Conservation (phyloP, 2,888 invertebrate genomes). For the Cephonodes hylas region DNA sequence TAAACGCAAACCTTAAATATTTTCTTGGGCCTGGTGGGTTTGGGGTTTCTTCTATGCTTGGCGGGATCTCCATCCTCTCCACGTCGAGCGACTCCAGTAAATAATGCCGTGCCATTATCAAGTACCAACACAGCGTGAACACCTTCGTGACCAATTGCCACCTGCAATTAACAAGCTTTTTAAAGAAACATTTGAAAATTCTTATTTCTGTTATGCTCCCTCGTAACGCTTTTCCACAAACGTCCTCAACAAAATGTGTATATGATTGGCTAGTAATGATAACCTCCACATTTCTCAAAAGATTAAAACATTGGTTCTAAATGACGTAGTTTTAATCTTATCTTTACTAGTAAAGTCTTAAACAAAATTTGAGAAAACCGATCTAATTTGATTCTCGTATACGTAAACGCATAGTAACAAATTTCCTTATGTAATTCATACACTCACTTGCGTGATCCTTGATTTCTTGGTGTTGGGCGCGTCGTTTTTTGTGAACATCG, state of each 20-base stretch:
- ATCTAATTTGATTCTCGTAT: no score
- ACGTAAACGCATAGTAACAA: no score
- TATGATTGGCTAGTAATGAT: no score
- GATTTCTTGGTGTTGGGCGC: constrained; percentile 57
- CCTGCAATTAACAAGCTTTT: constrained; percentile 56
- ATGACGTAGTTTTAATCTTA: no score
- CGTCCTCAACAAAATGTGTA: no score
- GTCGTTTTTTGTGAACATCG: constrained; percentile 62
- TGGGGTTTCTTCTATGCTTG: constrained; percentile 90
- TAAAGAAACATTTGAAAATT: neutral
- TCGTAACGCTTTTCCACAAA: no score
- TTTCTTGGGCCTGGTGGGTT: constrained; percentile 95
- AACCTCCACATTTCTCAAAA: no score
- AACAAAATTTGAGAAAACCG: no score
- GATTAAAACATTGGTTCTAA: no score
- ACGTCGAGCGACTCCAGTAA: constrained; percentile 90
- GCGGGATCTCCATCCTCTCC: constrained; percentile 96
- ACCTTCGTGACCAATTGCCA: constrained; percentile 96
- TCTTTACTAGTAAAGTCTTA: no score
- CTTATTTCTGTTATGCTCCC: no score
- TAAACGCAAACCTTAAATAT: constrained; percentile 86
- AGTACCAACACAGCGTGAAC: constrained; percentile 94
- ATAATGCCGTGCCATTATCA: constrained; percentile 93
- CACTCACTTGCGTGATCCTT: constrained; percentile 60
- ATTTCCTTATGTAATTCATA: no score